phyloP scores from a whole-genome alignment of 2,113 vertebrate genomes.

The Indicator indicator region DNA sequence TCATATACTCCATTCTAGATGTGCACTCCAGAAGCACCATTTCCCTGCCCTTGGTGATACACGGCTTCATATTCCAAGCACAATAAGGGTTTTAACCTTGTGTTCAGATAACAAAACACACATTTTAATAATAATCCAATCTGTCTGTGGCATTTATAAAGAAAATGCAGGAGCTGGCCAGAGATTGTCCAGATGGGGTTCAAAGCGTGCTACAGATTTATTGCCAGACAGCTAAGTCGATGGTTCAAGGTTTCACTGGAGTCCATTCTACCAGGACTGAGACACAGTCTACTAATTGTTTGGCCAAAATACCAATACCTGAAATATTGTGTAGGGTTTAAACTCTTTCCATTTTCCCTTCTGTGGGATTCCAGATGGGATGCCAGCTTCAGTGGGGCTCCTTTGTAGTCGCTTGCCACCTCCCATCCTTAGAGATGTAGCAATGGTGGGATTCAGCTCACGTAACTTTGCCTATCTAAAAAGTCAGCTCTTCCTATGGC shows the following conservation, averaged over 20 bases:
- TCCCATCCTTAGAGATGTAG: neutral
- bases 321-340: neutral
- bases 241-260: neutral
- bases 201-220: neutral
- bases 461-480: constrained; percentile 57
- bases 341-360: constrained; percentile 9
- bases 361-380: constrained; percentile 43
- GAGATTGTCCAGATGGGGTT: neutral
- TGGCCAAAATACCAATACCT: neutral
- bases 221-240: neutral
- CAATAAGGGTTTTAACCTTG: neutral
- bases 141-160: constrained; percentile 14
- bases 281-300: neutral
- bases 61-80: neutral
- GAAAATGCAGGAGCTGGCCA: neutral
- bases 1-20: constrained; percentile 72
- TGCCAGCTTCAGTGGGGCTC: constrained; percentile 6
- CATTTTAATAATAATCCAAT: neutral
- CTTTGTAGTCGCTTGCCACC: neutral
- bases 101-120: neutral
- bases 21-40: constrained; percentile 63
- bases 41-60: constrained; percentile 39
- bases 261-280: neutral
- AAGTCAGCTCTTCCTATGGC: neutral
- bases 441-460: constrained; percentile 66